Conservation (phyloP, 2,888 invertebrate genomes). For the Rhodophaea formosa region DNA sequence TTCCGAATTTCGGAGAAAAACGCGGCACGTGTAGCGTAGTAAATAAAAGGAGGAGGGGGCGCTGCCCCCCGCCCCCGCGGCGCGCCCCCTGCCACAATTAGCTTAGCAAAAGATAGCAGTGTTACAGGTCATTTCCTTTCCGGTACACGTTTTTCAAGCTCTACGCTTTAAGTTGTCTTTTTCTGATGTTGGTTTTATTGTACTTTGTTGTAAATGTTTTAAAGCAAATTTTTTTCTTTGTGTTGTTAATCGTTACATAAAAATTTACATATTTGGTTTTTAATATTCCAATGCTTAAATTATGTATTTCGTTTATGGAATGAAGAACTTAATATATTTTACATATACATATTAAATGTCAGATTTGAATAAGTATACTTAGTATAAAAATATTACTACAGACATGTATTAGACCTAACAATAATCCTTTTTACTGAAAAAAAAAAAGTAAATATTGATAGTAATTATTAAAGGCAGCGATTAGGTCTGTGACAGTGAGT, state of each 20-base stretch:
- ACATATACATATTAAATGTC: no score
- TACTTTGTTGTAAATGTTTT: not conserved
- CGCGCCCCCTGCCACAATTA: conserved; percentile 15
- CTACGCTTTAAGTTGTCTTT: conserved; percentile 2
- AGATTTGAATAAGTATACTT: no score
- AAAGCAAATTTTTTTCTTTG: not conserved
- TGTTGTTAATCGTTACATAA: no score
- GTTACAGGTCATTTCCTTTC: conserved; percentile 6
- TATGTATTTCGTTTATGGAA: no score
- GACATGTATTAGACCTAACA: not conserved
- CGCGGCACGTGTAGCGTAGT: conserved; percentile 19
- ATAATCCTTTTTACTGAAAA: not conserved
- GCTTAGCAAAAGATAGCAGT: conserved; percentile 16
- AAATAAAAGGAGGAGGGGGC: conserved; percentile 14
- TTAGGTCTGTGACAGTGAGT: not conserved
- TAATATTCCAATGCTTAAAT: no score
- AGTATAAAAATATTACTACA: no score
- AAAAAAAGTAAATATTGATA: not conserved
- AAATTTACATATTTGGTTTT: no score
- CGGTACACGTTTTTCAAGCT: conserved; percentile 9
- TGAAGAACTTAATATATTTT: no score
- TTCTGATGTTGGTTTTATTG: not conserved
- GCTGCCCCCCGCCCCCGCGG: not conserved
- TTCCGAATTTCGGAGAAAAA: conserved; percentile 14
- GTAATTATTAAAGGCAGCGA: not conserved